These are phyloP conservation scores for Nicator chloris DNA, from an alignment of 2,113 vertebrate species.

Conservation along the genomic window DNA sequence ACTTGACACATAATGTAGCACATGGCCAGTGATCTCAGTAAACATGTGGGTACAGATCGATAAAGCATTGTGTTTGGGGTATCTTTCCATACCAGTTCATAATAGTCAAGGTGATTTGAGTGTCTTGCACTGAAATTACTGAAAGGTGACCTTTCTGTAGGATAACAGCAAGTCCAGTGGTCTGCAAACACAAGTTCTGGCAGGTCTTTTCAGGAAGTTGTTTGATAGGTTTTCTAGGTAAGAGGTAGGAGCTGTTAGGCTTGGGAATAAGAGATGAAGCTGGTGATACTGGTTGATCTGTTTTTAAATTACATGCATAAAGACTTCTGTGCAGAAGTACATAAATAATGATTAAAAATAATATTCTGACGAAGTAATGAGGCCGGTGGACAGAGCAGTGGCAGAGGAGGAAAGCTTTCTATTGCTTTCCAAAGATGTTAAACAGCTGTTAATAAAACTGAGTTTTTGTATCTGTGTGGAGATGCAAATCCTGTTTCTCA, in stretches of 20 bases:
- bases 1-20: background rate
- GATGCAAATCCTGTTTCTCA: background rate
- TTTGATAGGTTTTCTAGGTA: background rate
- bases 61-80: background rate
- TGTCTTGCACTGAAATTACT: background rate
- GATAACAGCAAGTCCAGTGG: background rate
- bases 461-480: background rate
- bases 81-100: background rate
- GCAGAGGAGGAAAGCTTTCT: background rate
- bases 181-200: background rate
- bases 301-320: background rate
- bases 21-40: background rate
- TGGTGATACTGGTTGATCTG: background rate
- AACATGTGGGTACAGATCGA: background rate
- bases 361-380: background rate
- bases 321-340: background rate
- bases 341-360: background rate
- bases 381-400: background rate
- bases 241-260: background rate
- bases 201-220: background rate
- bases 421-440: background rate
- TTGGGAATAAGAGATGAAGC: background rate
- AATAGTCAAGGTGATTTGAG: background rate
- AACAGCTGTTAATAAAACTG: background rate
- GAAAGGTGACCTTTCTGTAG: background rate